These are phyloP conservation scores for Sipha maydis DNA, from an alignment of 2,888 invertebrate species.

Conservation along the genomic window DNA sequence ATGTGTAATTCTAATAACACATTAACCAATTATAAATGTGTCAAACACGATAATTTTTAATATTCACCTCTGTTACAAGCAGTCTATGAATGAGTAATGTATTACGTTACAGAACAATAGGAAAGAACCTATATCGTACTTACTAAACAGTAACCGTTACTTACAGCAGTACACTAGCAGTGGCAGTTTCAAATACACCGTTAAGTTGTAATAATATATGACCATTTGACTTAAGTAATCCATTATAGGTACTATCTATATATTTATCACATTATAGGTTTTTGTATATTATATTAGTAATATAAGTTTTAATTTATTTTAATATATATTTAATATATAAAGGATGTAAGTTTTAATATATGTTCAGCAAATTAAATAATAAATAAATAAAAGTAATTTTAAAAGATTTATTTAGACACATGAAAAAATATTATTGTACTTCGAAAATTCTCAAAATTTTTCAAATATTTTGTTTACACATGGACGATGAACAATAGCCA, in stretches of 20 bases:
- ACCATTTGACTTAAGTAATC: background rate
- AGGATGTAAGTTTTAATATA: background rate
- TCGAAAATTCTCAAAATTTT: slow-evolving; percentile 43
- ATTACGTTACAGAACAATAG: slow-evolving; percentile 19
- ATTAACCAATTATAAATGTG: slow-evolving; percentile 1
- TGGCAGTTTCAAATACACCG: background rate
- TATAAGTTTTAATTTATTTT: no score
- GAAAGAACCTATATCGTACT: slow-evolving; percentile 31
- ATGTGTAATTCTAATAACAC: background rate
- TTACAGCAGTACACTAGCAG: background rate
- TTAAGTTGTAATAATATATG: slow-evolving; percentile 21
- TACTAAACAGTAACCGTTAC: slow-evolving; percentile 28
- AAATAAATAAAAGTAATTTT: background rate
- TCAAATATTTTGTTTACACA: slow-evolving; percentile 39
- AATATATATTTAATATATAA: background rate
- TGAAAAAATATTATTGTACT: background rate
- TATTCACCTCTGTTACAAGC: slow-evolving; percentile 19
- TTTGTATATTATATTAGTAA: no score
- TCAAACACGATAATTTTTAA: slow-evolving; percentile 31
- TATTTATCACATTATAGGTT: background rate
- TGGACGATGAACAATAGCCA: slow-evolving; percentile 47
- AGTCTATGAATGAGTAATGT: background rate
- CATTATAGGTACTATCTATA: background rate
- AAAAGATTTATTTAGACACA: background rate
- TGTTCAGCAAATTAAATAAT: background rate